These are phyloP conservation scores for Melieria crassipennis DNA, from an alignment of 2,888 invertebrate species.

Conservation along the genomic window DNA sequence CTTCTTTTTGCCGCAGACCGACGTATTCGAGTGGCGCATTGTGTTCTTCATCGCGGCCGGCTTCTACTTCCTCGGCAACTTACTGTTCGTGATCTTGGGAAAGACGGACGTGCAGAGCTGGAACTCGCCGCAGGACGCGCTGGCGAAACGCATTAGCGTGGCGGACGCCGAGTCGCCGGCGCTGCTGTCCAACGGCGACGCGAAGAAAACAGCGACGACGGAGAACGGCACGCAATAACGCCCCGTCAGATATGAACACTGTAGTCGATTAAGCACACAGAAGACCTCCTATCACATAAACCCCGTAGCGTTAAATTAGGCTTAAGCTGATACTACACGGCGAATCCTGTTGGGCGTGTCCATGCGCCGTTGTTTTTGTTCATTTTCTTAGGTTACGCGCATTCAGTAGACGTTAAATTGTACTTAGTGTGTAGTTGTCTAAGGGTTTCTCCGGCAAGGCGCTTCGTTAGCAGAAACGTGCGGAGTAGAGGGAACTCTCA, in stretches of 20 bases:
- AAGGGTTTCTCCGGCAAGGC: no score
- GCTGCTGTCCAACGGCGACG: slow-evolving; percentile 40
- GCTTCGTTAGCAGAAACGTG: no score
- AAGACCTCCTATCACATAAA: slow-evolving; percentile 43
- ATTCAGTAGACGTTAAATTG: no score
- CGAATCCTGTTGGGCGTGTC: slow-evolving; percentile 22
- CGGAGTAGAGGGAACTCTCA: no score
- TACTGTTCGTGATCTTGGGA: slow-evolving; percentile 69
- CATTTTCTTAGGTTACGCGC: slow-evolving; percentile 5
- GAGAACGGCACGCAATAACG: slow-evolving; percentile 41
- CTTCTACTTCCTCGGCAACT: slow-evolving; percentile 69
- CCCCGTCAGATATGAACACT: background rate
- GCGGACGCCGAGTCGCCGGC: slow-evolving; percentile 45
- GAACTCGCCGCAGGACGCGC: slow-evolving; percentile 67
- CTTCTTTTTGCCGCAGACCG: slow-evolving; percentile 46
- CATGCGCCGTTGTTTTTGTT: slow-evolving; percentile 12
- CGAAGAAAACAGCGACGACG: slow-evolving; percentile 38
- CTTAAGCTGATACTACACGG: slow-evolving; percentile 32
- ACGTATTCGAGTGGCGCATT: slow-evolving; percentile 67
- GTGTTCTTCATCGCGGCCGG: slow-evolving; percentile 70
- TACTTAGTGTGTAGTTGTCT: no score
- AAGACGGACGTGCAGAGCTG: slow-evolving; percentile 70
- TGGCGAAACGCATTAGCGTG: slow-evolving; percentile 39
- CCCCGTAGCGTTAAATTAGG: slow-evolving; percentile 30
- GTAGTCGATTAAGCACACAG: slow-evolving; percentile 45